A percentile compares a stretch with the other conserved stretches of the same genome.
These are phyloP conservation scores for Hetaerina titia DNA, from an alignment of 2,888 invertebrate genomes.

Conservation along the genomic window DNA sequence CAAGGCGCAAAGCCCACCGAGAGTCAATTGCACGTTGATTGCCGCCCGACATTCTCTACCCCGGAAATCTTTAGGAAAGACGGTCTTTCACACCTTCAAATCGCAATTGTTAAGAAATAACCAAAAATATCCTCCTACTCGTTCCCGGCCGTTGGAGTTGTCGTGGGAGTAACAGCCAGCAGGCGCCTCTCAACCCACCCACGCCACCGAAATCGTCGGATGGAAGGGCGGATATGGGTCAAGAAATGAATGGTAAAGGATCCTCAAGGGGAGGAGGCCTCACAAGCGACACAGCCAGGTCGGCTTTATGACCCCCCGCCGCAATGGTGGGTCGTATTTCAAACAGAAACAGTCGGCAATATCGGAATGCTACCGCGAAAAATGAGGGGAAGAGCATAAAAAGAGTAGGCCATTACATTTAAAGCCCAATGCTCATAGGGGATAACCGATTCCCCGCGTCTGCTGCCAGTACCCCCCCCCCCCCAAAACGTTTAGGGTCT, in stretches of 20 bases:
- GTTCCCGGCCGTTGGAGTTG: neutral
- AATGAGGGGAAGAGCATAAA: neutral
- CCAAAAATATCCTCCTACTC: no score
- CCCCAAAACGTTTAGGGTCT: neutral
- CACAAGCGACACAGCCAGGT: neutral
- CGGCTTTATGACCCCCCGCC: neutral
- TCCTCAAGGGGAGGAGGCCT: neutral
- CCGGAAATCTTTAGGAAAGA: no score
- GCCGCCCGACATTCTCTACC: no score
- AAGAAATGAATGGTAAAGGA: conserved; percentile 1
- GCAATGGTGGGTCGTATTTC: neutral
- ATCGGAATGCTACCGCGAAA: neutral
- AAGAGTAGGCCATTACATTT: neutral
- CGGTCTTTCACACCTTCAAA: no score
- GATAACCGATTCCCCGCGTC: neutral
- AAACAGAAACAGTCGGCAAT: neutral
- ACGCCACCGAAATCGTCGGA: neutral
- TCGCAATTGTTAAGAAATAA: no score
- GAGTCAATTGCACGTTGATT: no score
- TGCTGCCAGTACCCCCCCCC: neutral
- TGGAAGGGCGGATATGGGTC: neutral
- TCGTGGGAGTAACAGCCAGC: neutral
- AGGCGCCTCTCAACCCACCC: neutral
- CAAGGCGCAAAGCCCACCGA: no score
- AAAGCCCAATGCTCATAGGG: neutral